Percentiles rank a stretch among this genome's conserved stretches.
Conservation (phyloP, 2,888 invertebrate species). For the Noctua janthina region DNA sequence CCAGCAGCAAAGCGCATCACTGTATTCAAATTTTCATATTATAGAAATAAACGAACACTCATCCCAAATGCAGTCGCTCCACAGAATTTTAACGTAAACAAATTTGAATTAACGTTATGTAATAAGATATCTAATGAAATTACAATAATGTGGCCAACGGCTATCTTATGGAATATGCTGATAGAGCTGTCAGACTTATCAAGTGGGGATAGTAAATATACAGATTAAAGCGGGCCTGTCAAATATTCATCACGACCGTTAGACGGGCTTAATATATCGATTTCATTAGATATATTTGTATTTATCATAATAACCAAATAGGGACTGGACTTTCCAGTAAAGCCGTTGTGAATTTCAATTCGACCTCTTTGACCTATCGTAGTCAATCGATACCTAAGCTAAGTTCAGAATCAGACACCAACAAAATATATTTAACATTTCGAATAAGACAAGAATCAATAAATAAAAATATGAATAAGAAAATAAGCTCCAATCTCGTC, state of each 20-base stretch:
- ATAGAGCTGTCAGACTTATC: conserved; percentile 53
- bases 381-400: conserved; percentile 9
- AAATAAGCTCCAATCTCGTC: conserved; percentile 33
- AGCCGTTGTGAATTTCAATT: conserved; percentile 30
- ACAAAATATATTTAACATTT: conserved; percentile 4
- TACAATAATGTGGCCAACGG: conserved; percentile 43
- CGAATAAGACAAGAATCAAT: conserved; percentile 11
- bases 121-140: conserved; percentile 57
- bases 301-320: conserved; percentile 15
- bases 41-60: conserved; percentile 59
- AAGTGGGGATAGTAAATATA: conserved; percentile 43
- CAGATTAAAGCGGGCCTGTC: conserved; percentile 44
- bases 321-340: conserved; percentile 5
- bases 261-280: conserved; percentile 31
- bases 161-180: conserved; percentile 47
- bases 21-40: conserved; percentile 61
- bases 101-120: conserved; percentile 52
- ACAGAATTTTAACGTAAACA: conserved; percentile 38
- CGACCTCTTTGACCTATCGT: conserved; percentile 17
- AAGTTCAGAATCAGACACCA: conserved; percentile 8
- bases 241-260: conserved; percentile 45
- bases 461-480: conserved; percentile 24
- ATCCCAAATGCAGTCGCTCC: conserved; percentile 25
- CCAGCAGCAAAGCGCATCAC: conserved; percentile 25
- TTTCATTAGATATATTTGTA: conserved; percentile 26